These are phyloP conservation scores for Lipotes vexillifer DNA, from an alignment of 2,113 vertebrate genomes.

Conservation along the genomic window DNA sequence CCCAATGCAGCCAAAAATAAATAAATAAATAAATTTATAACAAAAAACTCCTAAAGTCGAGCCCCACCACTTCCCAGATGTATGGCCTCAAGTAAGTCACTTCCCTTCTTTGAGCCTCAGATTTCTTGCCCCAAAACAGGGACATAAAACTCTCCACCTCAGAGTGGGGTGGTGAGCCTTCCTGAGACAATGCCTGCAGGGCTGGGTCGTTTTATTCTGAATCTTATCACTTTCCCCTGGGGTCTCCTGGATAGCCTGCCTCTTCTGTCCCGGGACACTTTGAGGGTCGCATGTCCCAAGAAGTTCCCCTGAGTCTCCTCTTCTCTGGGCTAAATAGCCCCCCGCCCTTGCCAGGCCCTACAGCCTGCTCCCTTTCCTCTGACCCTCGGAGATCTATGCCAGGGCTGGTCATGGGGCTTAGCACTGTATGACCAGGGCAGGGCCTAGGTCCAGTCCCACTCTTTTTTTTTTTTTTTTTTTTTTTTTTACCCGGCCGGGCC, in stretches of 20 bases:
- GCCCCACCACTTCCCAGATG: background rate
- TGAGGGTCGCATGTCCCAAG: background rate
- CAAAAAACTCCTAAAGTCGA: background rate
- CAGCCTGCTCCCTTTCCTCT: background rate
- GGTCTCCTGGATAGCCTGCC: background rate
- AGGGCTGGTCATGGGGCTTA: background rate
- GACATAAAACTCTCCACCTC: background rate
- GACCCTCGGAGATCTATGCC: background rate
- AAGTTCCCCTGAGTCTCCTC: background rate
- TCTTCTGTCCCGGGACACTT: background rate
- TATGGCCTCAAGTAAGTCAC: background rate
- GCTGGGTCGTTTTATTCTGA: background rate
- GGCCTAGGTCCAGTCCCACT: background rate
- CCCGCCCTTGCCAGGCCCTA: background rate
- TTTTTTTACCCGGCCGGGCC: no score
- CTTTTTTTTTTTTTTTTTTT: no score
- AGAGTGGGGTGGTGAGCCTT: background rate
- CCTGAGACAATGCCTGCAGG: background rate
- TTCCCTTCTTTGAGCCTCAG: background rate
- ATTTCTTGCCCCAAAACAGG: background rate
- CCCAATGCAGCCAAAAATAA: no score
- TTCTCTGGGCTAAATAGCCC: background rate
- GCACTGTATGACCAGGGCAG: background rate
- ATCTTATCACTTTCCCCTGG: fast-evolving
- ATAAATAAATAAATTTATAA: no score